A percentile compares a stretch with the other conserved stretches of the same genome.
Evolutionary conservation across 2,888 invertebrate genomes (phyloP).

Genomic region (Pammene fasciana): DNA sequence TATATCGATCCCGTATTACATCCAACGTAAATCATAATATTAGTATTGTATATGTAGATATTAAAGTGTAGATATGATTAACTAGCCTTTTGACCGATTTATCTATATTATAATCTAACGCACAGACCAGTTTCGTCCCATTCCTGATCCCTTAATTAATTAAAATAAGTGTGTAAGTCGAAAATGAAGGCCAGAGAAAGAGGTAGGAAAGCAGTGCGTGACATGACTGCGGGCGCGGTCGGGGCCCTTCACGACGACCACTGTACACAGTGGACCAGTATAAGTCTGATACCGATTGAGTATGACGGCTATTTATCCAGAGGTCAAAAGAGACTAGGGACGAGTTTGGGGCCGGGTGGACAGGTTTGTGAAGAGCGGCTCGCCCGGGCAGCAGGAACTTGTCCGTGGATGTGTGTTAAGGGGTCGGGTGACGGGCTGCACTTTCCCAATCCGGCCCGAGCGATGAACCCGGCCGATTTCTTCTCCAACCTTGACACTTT

Average conservation of each 20-base stretch:
- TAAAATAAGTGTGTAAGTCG: constrained; percentile 40
- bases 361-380: not conserved
- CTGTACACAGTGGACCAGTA: not conserved
- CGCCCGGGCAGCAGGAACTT: constrained; percentile 65
- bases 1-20: constrained; percentile 54
- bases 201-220: constrained; percentile 54
- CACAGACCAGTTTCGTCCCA: constrained; percentile 66
- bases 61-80: constrained; percentile 65
- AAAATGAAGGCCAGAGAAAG: constrained; percentile 52
- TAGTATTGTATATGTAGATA: constrained; percentile 65
- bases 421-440: constrained; percentile 80
- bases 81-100: constrained; percentile 82
- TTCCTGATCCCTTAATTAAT: constrained; percentile 50
- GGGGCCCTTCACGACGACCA: constrained; percentile 39
- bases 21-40: constrained; percentile 58
- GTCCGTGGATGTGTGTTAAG: constrained; percentile 77
- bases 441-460: constrained; percentile 76
- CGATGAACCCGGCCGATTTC: constrained; percentile 79
- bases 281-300: not conserved
- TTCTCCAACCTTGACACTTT: constrained; percentile 82
- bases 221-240: constrained; percentile 45
- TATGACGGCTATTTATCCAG: not conserved
- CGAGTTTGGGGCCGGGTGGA: not conserved
- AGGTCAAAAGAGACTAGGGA: constrained; percentile 6
- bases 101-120: constrained; percentile 77